phyloP scores from a whole-genome alignment of 2,113 vertebrate genomes.

The Lutjanus erythropterus region DNA sequence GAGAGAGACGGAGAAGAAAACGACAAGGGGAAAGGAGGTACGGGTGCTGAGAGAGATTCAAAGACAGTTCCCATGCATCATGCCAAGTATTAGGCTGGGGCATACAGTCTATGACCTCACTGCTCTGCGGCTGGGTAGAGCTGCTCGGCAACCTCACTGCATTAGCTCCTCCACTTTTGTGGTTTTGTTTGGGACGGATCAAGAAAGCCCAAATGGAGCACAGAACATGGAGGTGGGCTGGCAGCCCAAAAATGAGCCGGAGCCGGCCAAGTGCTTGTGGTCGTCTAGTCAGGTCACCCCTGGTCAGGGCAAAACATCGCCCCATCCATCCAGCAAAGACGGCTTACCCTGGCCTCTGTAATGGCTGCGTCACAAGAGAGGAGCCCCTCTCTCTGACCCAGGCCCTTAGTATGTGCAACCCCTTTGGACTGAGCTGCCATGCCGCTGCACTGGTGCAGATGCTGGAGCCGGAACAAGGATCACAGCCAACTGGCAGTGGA shows the following conservation, averaged over 20 bases:
- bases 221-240: conserved; percentile 79
- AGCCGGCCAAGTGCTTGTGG: conserved; percentile 81
- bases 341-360: conserved; percentile 49
- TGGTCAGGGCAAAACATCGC: conserved; percentile 67
- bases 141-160: conserved; percentile 66
- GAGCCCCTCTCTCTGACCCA: conserved; percentile 55
- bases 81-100: conserved; percentile 76
- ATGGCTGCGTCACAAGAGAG: conserved; percentile 57
- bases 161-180: conserved; percentile 74
- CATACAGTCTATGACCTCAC: conserved; percentile 79
- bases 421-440: conserved; percentile 40
- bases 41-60: conserved; percentile 63
- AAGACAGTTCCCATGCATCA: conserved; percentile 80
- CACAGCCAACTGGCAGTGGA: conserved; percentile 56
- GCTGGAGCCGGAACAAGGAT: conserved; percentile 56
- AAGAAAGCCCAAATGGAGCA: conserved; percentile 79
- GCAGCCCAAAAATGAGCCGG: conserved; percentile 61
- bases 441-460: conserved; percentile 35
- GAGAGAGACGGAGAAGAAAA: conserved; percentile 40
- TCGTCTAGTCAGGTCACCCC: conserved; percentile 78
- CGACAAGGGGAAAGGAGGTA: conserved; percentile 49
- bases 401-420: conserved; percentile 34
- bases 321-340: conserved; percentile 56
- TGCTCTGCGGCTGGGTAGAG: conserved; percentile 65
- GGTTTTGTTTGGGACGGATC: conserved; percentile 80